Base-by-base conservation (phyloP, 1,140 invertebrate genomes). In the Arctopsyche grandis region DNA sequence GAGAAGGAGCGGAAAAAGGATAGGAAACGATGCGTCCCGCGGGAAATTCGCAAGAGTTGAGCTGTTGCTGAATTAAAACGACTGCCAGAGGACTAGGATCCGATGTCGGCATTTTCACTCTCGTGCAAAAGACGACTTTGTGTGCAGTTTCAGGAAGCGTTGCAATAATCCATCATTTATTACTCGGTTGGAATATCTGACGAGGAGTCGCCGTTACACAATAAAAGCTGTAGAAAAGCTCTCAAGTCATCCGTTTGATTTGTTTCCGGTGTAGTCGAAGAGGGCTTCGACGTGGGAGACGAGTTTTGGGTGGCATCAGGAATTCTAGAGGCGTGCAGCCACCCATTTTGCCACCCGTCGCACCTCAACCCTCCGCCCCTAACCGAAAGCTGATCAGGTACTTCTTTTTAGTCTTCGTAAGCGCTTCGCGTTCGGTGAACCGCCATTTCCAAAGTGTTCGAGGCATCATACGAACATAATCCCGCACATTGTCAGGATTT, bases 41-140 rank as follows among this genome's bases (percentile, higher is more conserved):
- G 80, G 80, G 80, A 81, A 81, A 81, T 81, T 79, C 80, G 74
- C 77, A 69, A 77, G 78, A 79, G 80, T 77, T 77, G 74, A 48
- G 69, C 58, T 60, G 29, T 38, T 56, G 46, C 63, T 38, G 76
- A 81, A 78, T 78, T 78, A 81, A 81, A 78, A 81, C 76, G 74
- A 63, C 38, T 48, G 29, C 29, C 48, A 66, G 63, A 66, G 63
- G 14, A 66, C 24, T 21, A 24, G 63, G 26, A 19, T 48, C 43
- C 69, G 38, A 52, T 19, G 22, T 4, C 10, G 16, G 26, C 38
- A 21, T 52, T 21, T 16, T 16, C 16, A 46, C 69, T 48, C 9
- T 46, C 26, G 10, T 38, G 21, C 43, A 73, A 52, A 44, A 48
- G 69, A 52, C 46, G 43, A 22, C 16, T 70, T n/a, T 73, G 46